Percentiles rank a stretch among this genome's conserved stretches.
Conservation (phyloP, 1,140 invertebrate genomes). For the Drosophila triauraria region DNA sequence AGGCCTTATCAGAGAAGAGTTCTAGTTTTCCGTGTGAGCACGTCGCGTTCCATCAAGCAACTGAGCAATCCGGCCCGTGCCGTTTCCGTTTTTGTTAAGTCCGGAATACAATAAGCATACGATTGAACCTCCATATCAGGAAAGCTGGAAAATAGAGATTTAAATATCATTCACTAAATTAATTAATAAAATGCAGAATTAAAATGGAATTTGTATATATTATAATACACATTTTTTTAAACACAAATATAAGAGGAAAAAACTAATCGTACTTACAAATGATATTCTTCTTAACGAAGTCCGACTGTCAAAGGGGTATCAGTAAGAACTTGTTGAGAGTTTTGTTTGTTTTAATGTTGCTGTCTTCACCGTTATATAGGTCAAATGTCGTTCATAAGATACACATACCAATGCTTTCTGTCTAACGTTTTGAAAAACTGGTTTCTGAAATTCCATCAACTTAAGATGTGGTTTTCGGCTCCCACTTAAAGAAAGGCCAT, state of each 20-base stretch:
- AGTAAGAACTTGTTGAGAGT: conserved; percentile 23
- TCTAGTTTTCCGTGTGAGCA: conserved; percentile 54
- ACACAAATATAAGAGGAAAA: too few species aligned
- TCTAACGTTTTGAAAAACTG: not conserved
- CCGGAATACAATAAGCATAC: conserved; percentile 26
- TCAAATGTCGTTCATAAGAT: conserved; percentile 18
- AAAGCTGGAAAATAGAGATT: not conserved
- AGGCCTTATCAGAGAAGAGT: conserved; percentile 40
- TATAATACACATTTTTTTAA: too few species aligned
- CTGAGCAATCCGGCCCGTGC: conserved; percentile 45
- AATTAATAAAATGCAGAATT: too few species aligned
- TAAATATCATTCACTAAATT: not conserved
- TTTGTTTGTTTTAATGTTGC: conserved; percentile 29
- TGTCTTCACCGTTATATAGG: conserved; percentile 14
- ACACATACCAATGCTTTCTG: not conserved
- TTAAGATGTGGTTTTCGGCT: not conserved
- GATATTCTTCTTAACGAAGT: not conserved
- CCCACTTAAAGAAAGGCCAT: conserved; percentile 24
- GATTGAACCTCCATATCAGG: conserved; percentile 10
- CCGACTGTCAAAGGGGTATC: conserved; percentile 13
- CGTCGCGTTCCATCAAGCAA: conserved; percentile 58
- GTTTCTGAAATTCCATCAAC: conserved; percentile 4
- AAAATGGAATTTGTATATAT: too few species aligned
- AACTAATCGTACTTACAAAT: too few species aligned
- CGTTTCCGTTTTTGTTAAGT: conserved; percentile 71